Base-by-base conservation (phyloP, 2,888 invertebrate species). In the Cactoblastis cactorum region DNA sequence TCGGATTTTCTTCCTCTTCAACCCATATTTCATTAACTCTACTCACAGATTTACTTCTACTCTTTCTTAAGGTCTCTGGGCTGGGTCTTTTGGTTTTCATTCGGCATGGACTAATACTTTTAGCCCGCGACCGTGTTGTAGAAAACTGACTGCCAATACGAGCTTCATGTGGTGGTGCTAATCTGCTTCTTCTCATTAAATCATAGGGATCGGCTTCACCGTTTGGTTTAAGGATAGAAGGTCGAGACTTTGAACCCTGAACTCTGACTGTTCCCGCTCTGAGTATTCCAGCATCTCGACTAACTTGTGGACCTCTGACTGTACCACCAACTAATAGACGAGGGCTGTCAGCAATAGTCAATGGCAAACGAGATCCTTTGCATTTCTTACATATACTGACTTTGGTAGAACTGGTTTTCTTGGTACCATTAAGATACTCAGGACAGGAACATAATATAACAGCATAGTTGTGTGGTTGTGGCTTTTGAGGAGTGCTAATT, bases 371-470 rank as follows among this genome's bases (percentile, higher is more conserved):
- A 70, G 95, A 94, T 67, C 95, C 95, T 72, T 95, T 95, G 86
- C 95, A 95, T 90, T 95, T 95, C 83, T 95, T 94, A 90, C 95
- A 95, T 67, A 94, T 92, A 76, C 92, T 92, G 69, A 95, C 94
- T 77, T 93, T 92, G 84, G 94, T 95, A 71, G 93, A 91, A 73
- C 92, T 92, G 67, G 92, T 92, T 77, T 93, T 91, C 80, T 93
- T 93, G 52, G 95, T 95, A 67, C 95, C 95, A 59, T 92, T 93
- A 52, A 95, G 88, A 77, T 95, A 95, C 84, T 95, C 95, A 59
- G 94, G 91, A 80, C 95, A 95, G 80, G 95, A 94, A 90, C 95
- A 95, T 74, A 95, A 91, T 63, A 95, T 93, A 59, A 95, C 93
- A 53, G 94, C 93, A 62, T 92, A 91, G 60, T 92, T 91, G 53